Conservation (phyloP, 2,888 invertebrate genomes). For the Drosophila phalerata region DNA sequence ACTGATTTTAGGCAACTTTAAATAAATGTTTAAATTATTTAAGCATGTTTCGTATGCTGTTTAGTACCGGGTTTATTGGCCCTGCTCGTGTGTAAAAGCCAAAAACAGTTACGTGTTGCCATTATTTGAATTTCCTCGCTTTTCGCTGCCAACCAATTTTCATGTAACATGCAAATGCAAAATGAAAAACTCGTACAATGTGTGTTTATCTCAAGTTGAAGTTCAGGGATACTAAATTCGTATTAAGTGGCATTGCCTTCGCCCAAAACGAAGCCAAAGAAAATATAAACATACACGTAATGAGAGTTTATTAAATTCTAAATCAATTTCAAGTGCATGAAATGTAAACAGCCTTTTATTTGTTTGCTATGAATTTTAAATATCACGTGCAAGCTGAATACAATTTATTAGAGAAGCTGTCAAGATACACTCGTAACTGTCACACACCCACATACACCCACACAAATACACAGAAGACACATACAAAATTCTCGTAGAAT, state of each 20-base stretch:
- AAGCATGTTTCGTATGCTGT: conserved; percentile 3
- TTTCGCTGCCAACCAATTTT: conserved; percentile 9
- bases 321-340: conserved; percentile 3
- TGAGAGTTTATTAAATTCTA: conserved; percentile 2
- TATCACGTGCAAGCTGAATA: conserved; percentile 1
- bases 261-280: neutral
- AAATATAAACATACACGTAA: neutral
- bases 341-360: neutral
- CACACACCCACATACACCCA: neutral
- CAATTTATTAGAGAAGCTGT: conserved; percentile 23
- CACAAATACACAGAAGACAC: neutral
- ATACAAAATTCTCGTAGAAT: neutral
- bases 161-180: conserved; percentile 53
- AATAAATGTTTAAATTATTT: conserved; percentile 19
- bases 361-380: neutral
- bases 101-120: conserved; percentile 35
- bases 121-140: neutral
- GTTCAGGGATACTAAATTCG: conserved; percentile 27
- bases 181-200: conserved; percentile 16
- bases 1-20: no score
- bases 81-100: conserved; percentile 10
- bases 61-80: conserved; percentile 10
- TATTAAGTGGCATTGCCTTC: conserved; percentile 1
- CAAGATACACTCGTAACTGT: conserved; percentile 4
- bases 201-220: conserved; percentile 43